phyloP scores from a whole-genome alignment of 2,113 vertebrate genomes.

The Leptosomus discolor region DNA sequence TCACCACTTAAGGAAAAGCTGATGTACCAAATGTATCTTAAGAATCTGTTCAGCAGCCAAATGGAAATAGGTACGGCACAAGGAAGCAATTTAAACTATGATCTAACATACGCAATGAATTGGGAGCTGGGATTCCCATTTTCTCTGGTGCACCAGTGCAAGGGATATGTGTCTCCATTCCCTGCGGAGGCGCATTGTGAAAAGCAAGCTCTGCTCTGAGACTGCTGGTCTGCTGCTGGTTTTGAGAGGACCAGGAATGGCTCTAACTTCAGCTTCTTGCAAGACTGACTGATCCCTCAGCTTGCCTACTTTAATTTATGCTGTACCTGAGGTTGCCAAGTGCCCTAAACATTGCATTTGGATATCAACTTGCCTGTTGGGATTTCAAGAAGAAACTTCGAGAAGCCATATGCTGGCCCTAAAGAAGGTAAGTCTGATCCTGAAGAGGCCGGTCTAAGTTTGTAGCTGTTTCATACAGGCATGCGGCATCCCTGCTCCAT shows the following conservation, averaged over 20 bases:
- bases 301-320: not conserved
- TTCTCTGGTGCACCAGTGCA: not conserved
- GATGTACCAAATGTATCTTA: not conserved
- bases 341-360: not conserved
- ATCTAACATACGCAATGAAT: not conserved
- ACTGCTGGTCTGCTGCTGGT: not conserved
- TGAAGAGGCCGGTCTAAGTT: not conserved
- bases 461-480: not conserved
- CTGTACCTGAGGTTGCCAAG: not conserved
- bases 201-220: not conserved
- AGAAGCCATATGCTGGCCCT: not conserved
- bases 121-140: not conserved
- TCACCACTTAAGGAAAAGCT: not conserved
- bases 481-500: not conserved
- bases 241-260: not conserved
- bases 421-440: not conserved
- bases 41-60: not conserved
- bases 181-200: accelerated
- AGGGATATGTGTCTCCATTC: not conserved
- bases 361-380: not conserved
- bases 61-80: not conserved
- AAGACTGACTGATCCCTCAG: not conserved
- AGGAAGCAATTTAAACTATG: not conserved
- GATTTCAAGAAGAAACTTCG: not conserved
- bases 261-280: not conserved